Conservation (phyloP, 2,797 vertebrate species). For the Sebastolobus alascanus region DNA sequence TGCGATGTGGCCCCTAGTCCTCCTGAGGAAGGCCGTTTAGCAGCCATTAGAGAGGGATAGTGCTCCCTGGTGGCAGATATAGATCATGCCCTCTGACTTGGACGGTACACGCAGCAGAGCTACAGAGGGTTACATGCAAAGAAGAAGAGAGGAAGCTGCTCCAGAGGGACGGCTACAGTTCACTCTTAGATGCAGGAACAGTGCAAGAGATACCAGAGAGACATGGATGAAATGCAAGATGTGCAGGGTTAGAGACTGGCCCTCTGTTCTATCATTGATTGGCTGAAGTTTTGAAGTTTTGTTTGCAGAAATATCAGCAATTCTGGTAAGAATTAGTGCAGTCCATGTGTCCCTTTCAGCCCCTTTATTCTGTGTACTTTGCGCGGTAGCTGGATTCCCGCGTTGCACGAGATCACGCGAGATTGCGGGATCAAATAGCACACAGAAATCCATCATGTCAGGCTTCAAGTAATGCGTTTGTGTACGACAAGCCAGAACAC, state of each 20-base stretch:
- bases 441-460: too few species aligned
- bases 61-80: conserved; percentile 83
- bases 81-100: conserved; percentile 73
- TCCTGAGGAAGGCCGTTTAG: conserved; percentile 66
- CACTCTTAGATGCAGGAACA: neutral
- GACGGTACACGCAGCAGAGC: conserved; percentile 24
- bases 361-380: neutral
- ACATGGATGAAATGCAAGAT: neutral
- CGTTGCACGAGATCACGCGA: too few species aligned
- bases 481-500: too few species aligned
- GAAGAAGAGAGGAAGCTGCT: neutral
- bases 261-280: neutral
- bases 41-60: conserved; percentile 77
- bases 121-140: conserved; percentile 18
- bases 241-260: neutral
- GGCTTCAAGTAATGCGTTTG: too few species aligned
- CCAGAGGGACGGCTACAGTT: conserved; percentile 3
- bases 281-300: neutral
- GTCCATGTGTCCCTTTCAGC: neutral
- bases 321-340: neutral
- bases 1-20: conserved; percentile 65
- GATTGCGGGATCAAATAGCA: too few species aligned
- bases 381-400: neutral
- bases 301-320: neutral
- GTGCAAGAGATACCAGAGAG: neutral